phyloP scores from a whole-genome alignment of 2,888 invertebrate genomes.

The Drosophila yooni region DNA sequence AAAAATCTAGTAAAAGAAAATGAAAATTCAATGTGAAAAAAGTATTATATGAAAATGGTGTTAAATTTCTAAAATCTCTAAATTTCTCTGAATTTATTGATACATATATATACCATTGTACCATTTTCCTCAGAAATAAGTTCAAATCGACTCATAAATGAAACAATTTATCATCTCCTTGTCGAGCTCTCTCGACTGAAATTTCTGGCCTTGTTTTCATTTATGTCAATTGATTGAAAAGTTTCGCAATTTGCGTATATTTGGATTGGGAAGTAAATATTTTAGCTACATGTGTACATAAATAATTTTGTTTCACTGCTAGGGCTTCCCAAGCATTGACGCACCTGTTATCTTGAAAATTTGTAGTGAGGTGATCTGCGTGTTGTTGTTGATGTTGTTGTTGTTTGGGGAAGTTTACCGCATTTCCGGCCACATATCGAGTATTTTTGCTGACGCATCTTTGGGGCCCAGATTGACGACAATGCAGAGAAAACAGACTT shows the following conservation, averaged over 20 bases:
- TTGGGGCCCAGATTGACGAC: slow-evolving; percentile 40
- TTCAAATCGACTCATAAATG: no score
- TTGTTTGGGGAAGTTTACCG: slow-evolving; percentile 41
- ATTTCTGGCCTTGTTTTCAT: neutral
- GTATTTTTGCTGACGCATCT: slow-evolving; percentile 61
- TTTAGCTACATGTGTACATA: neutral
- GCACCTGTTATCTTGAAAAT: slow-evolving; percentile 44
- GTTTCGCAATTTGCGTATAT: neutral
- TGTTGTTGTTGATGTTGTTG: slow-evolving; percentile 12
- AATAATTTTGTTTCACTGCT: slow-evolving; percentile 2
- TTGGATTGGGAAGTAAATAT: neutral
- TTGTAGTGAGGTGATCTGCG: slow-evolving; percentile 12
- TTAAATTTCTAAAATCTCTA: no score
- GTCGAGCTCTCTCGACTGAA: neutral
- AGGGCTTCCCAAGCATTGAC: slow-evolving; percentile 36
- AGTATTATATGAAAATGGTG: no score
- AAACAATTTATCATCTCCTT: neutral
- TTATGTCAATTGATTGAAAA: neutral
- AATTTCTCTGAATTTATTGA: no score
- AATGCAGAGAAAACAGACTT: slow-evolving; percentile 54
- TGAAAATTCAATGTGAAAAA: no score
- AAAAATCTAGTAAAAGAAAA: no score
- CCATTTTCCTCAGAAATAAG: no score
- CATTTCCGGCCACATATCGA: slow-evolving; percentile 49
- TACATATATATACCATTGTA: no score